Conservation (phyloP, 2,797 vertebrate genomes). For the Chaetodon trifasciatus region DNA sequence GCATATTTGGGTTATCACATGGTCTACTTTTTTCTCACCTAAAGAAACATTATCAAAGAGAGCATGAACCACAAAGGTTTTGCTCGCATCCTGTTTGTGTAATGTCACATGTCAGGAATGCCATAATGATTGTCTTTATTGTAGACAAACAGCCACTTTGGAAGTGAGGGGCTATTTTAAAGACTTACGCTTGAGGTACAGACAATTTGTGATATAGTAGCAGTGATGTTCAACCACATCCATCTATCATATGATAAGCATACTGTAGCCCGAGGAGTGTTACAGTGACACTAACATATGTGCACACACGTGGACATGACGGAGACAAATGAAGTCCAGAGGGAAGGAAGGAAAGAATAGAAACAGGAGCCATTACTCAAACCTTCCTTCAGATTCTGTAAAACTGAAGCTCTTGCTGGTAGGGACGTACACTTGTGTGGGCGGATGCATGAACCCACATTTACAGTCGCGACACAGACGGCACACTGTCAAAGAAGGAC, state of each 20-base stretch:
- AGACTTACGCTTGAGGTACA: neutral
- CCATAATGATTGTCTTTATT: slow-evolving; percentile 49
- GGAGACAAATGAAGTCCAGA: slow-evolving; percentile 70
- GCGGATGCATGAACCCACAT: slow-evolving; percentile 12
- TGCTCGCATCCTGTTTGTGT: slow-evolving; percentile 54
- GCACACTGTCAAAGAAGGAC: slow-evolving; percentile 35
- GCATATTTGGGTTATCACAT: slow-evolving; percentile 3
- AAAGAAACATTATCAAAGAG: neutral
- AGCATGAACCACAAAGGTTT: slow-evolving; percentile 24
- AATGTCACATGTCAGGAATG: slow-evolving; percentile 55
- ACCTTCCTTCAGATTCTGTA: slow-evolving; percentile 53
- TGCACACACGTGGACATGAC: slow-evolving; percentile 58
- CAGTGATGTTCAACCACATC: slow-evolving; percentile 19
- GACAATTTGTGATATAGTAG: slow-evolving; percentile 18
- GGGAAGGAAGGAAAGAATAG: slow-evolving; percentile 71
- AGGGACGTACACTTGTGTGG: neutral
- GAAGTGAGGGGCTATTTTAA: slow-evolving; percentile 18
- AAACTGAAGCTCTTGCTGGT: slow-evolving; percentile 15
- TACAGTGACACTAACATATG: slow-evolving; percentile 63
- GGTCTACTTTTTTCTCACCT: neutral
- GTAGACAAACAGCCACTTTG: slow-evolving; percentile 30
- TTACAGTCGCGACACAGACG: slow-evolving; percentile 27
- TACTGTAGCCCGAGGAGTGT: slow-evolving; percentile 40
- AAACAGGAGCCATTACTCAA: slow-evolving; percentile 68
- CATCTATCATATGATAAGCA: slow-evolving; percentile 43